These are phyloP conservation scores for Plutomurus gul DNA, from an alignment of 1,140 invertebrate species.

Conservation along the genomic window DNA sequence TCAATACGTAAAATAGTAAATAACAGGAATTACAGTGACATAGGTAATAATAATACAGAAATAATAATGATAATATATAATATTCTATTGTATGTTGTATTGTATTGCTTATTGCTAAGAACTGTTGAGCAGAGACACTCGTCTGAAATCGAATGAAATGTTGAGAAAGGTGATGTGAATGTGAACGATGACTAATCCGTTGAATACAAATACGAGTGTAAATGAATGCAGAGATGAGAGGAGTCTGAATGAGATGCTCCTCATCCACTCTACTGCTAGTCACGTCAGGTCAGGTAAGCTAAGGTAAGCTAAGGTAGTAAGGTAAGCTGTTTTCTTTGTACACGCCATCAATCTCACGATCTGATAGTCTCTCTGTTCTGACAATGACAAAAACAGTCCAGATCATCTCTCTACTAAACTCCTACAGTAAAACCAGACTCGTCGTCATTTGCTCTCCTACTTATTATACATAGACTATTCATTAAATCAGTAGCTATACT, in stretches of 20 bases:
- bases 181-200: constrained; percentile 6
- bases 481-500: constrained; percentile 5
- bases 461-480: not conserved
- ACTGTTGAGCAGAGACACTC: constrained; percentile 24
- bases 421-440: constrained; percentile 15
- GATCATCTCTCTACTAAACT: not conserved
- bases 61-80: constrained; percentile 11
- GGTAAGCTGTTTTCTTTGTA: constrained; percentile 13
- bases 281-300: not conserved
- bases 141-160: not conserved
- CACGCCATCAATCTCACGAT: constrained; percentile 19
- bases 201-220: constrained; percentile 21
- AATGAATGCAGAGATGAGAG: constrained; percentile 17
- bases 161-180: not conserved
- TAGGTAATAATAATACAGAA: not conserved
- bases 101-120: not conserved
- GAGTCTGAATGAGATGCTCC: constrained; percentile 9
- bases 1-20: constrained; percentile 21
- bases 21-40: constrained; percentile 12
- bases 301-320: not conserved
- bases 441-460: not conserved
- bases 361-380: not conserved
- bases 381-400: constrained; percentile 6
- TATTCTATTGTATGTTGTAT: not conserved
- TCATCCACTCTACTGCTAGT: not conserved